Base-by-base conservation (phyloP, 1,140 invertebrate species). In the Eubasilissa regina region DNA sequence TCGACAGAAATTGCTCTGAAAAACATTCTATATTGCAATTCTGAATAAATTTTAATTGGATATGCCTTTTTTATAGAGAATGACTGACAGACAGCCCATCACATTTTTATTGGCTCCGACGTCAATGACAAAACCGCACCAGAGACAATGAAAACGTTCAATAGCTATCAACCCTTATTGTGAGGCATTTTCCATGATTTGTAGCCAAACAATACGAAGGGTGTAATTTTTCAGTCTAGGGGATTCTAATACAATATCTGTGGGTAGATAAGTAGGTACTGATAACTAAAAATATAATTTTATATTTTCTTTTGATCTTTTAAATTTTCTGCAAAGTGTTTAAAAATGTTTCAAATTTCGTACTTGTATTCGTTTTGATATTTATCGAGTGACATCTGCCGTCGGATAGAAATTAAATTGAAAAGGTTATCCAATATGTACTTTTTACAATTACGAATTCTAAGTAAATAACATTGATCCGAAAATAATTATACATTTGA, bases 221-320 rank as follows among this genome's bases (percentile, higher is more conserved):
- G 45, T 68, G 44, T 44, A 47, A 47, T 68, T 68, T 68, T 68
- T 68, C 64, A 68, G 64, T 68, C 44, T 68, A 43, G 43, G 64
- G 64, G 35, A 45, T 68, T 17, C 15, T 43, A 45, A 68, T 10
- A n/a, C 53, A 19, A 56, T 35, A 1, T 35, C 1, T 6, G 53
- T 19, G 51, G 7, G 25, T 35, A 6, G 25, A 6, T 35, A 1
- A 6, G 25, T 35, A 35, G 25, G 1, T 35, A 35, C 25, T 6
- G 25, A 35, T 6, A 6, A 6, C 25, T 35, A 35, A 35, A 35
- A 35, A 35, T 35, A 35, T 35, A 35, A 35, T 35, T 35, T 35
- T 35, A 6, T 6, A 35, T 35, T 35, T 35, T 35, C 6, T 35
- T 6, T 3, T 6, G 25, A 35, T 6, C 6, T 35, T 35, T 35